Percentiles rank a stretch among this genome's conserved stretches.
Evolutionary conservation across 2,113 vertebrate genomes (phyloP).

Genomic region (Indicator maculatus): DNA sequence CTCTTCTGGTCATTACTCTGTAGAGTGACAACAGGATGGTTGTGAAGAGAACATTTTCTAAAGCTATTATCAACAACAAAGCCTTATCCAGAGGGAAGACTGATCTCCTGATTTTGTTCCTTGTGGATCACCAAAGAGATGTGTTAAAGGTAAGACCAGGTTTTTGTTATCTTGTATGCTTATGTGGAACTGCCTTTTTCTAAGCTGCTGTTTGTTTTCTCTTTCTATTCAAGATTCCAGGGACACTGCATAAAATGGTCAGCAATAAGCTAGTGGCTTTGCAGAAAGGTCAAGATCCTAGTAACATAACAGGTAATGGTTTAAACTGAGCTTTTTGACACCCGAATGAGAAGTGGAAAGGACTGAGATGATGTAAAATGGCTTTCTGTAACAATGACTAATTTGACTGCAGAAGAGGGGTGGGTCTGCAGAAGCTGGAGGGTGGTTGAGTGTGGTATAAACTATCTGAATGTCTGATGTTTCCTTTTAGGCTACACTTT

Average conservation of each 20-base stretch:
- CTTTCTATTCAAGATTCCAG: slow-evolving; percentile 82
- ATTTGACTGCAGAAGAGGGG: not conserved
- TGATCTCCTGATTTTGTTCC: slow-evolving; percentile 93
- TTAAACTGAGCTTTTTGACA: not conserved
- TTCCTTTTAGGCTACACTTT: slow-evolving; percentile 82
- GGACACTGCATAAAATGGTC: slow-evolving; percentile 91
- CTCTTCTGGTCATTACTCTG: not conserved
- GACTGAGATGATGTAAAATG: not conserved
- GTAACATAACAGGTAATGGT: slow-evolving; percentile 80
- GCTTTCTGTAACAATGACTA: not conserved
- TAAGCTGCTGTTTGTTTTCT: not conserved
- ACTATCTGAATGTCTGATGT: not conserved
- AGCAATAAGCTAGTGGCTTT: slow-evolving; percentile 88
- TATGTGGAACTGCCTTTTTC: not conserved
- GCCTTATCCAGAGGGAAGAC: slow-evolving; percentile 93
- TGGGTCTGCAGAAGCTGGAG: accelerated
- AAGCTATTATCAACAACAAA: slow-evolving; percentile 88
- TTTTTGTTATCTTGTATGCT: not conserved
- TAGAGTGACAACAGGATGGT: slow-evolving; percentile 96
- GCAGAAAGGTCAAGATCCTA: slow-evolving; percentile 86
- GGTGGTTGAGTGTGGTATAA: not conserved
- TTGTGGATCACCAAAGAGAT: slow-evolving; percentile 93
- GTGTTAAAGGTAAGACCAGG: slow-evolving; percentile 87
- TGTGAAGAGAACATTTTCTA: slow-evolving; percentile 93
- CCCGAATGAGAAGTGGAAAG: not conserved